Conservation (phyloP, 35 echinoderm and acorn worm species). For the Apostichopus japonicus region DNA sequence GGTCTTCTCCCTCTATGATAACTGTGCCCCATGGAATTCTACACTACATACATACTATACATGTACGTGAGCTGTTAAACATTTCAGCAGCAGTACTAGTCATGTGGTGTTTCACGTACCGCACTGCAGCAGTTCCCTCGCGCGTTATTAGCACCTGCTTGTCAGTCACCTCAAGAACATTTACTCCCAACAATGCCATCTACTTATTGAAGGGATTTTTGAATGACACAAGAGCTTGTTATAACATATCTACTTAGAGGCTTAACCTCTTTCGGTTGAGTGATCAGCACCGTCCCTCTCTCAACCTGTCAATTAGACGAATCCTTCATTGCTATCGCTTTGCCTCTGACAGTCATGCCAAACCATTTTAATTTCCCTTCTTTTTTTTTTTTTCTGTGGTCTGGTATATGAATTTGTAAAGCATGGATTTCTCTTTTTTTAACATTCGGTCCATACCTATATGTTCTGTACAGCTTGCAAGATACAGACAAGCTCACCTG, state of each 20-base stretch:
- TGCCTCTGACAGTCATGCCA: neutral
- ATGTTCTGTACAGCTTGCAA: no score
- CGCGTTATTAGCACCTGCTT: slow-evolving; percentile 17
- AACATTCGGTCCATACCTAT: no score
- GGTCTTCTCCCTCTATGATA: no score
- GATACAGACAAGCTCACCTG: neutral
- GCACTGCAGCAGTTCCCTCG: neutral
- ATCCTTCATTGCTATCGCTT: neutral
- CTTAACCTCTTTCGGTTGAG: slow-evolving; percentile 8
- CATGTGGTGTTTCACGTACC: slow-evolving; percentile 1
- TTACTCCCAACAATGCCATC: neutral
- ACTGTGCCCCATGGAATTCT: no score
- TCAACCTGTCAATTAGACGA: neutral
- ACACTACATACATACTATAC: no score
- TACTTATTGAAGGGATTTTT: neutral
- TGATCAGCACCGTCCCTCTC: neutral
- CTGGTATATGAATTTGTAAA: no score
- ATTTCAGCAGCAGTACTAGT: neutral
- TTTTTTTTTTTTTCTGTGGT: neutral
- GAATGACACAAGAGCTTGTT: slow-evolving; percentile 2
- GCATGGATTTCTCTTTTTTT: no score
- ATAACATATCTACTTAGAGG: neutral
- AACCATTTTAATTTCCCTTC: neutral
- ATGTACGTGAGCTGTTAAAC: no score
- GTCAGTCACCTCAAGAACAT: neutral